These are phyloP conservation scores for Fukomys damarensis DNA, from an alignment of 2,113 vertebrate species.

Conservation along the genomic window DNA sequence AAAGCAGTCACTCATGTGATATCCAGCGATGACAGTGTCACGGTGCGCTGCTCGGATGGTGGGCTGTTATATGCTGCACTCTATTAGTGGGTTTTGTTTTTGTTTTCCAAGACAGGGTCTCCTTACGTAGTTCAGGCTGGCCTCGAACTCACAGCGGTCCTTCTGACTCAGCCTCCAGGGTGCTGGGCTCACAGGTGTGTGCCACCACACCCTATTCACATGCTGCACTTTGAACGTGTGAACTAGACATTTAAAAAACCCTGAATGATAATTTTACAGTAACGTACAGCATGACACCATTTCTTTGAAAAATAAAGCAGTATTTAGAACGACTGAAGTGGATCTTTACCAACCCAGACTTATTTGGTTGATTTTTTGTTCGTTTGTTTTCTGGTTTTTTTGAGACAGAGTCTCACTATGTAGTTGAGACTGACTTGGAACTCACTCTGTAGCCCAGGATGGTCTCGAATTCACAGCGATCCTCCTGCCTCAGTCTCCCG, in stretches of 20 bases:
- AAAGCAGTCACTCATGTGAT: background rate
- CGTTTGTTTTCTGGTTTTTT: too few relatives aligned
- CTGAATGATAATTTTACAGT: too few relatives aligned
- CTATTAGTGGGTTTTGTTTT: background rate
- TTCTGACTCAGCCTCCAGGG: background rate
- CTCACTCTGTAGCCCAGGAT: too few relatives aligned
- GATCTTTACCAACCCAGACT: background rate
- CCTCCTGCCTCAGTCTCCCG: too few relatives aligned
- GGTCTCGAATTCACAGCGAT: too few relatives aligned
- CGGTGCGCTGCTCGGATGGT: background rate
- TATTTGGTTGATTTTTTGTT: too few relatives aligned
- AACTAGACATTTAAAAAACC: background rate
- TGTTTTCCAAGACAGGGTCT: background rate
- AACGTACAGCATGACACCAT: background rate
- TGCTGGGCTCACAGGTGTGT: background rate
- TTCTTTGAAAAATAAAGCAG: background rate
- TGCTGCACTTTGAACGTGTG: background rate
- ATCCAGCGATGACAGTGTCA: background rate
- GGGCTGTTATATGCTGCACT: background rate
- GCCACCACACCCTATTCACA: too few relatives aligned
- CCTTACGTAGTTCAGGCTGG: background rate
- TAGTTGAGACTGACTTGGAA: too few relatives aligned
- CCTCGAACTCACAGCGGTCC: background rate
- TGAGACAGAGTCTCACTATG: too few relatives aligned
- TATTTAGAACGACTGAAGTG: background rate